Evolutionary conservation across 35 echinoderm and acorn worm species (phyloP).

Genomic region (Nesometra sesokonis): DNA sequence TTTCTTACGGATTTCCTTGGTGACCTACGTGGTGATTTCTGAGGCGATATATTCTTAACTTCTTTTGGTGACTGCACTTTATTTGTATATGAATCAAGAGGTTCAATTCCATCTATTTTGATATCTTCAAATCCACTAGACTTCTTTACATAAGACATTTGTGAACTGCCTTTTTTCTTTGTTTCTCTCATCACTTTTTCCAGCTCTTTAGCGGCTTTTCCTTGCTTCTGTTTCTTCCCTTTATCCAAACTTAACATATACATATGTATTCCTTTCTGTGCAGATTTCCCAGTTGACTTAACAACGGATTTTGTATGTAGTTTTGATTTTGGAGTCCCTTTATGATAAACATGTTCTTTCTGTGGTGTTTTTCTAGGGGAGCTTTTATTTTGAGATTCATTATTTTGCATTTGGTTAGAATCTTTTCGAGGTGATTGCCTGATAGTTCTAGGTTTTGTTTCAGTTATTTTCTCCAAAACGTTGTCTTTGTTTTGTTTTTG

Average conservation of each 20-base stretch:
- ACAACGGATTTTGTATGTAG: neutral
- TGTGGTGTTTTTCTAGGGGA: neutral
- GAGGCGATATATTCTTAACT: neutral
- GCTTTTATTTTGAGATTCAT: neutral
- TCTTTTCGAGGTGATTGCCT: slow-evolving; percentile 1
- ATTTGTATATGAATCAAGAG: slow-evolving; percentile 2
- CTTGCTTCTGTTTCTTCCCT: neutral
- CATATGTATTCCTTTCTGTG: neutral
- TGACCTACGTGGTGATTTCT: neutral
- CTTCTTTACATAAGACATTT: neutral
- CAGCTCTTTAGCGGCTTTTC: neutral
- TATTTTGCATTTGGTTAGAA: neutral
- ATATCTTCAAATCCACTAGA: neutral
- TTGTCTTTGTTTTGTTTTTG: slow-evolving; percentile 8
- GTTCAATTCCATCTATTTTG: neutral
- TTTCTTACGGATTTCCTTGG: neutral
- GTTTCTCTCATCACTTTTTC: neutral
- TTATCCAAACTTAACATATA: neutral
- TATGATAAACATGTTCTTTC: neutral
- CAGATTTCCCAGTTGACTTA: neutral
- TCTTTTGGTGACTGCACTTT: slow-evolving; percentile 10
- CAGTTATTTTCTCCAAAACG: slow-evolving; percentile 14
- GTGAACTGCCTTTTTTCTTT: neutral
- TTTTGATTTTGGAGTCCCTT: neutral
- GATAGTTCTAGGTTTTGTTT: slow-evolving; percentile 11